Evolutionary conservation across 2,888 invertebrate species (phyloP).

Genomic region (Eumerus sabulonum): DNA sequence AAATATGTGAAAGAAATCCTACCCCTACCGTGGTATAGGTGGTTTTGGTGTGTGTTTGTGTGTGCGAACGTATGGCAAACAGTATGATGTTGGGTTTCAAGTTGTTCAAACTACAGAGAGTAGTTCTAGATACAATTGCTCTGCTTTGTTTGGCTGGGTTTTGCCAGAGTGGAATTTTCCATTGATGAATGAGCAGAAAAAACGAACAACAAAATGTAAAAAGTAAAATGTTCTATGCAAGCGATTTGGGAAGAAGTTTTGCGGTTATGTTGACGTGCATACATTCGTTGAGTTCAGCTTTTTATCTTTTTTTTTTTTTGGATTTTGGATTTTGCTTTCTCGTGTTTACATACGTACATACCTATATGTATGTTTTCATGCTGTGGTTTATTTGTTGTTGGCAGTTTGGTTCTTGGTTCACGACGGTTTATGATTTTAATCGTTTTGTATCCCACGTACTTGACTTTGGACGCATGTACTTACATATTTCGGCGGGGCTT

Average conservation of each 20-base stretch:
- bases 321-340: constrained; percentile 7
- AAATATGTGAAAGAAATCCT: constrained; percentile 25
- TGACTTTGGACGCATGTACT: too few relatives aligned
- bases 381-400: constrained; percentile 13
- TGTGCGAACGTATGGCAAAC: background rate
- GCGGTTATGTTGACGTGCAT: constrained; percentile 37
- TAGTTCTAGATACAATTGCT: constrained; percentile 43
- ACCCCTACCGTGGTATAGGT: too few relatives aligned
- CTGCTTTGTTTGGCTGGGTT: constrained; percentile 28
- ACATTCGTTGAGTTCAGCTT: constrained; percentile 15
- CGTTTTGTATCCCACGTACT: too few relatives aligned
- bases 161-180: constrained; percentile 60
- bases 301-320: constrained; percentile 15
- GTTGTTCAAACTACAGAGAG: constrained; percentile 11
- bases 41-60: too few relatives aligned
- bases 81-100: constrained; percentile 1
- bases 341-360: too few relatives aligned
- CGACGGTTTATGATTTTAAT: too few relatives aligned
- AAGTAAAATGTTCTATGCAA: constrained; percentile 55
- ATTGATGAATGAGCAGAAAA: constrained; percentile 20
- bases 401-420: too few relatives aligned
- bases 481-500: too few relatives aligned
- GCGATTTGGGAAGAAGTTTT: constrained; percentile 45
- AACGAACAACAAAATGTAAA: constrained; percentile 27
- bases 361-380: constrained; percentile 42